phyloP scores from a whole-genome alignment of 2,888 invertebrate genomes.

The Aspidiotus rigidus region DNA sequence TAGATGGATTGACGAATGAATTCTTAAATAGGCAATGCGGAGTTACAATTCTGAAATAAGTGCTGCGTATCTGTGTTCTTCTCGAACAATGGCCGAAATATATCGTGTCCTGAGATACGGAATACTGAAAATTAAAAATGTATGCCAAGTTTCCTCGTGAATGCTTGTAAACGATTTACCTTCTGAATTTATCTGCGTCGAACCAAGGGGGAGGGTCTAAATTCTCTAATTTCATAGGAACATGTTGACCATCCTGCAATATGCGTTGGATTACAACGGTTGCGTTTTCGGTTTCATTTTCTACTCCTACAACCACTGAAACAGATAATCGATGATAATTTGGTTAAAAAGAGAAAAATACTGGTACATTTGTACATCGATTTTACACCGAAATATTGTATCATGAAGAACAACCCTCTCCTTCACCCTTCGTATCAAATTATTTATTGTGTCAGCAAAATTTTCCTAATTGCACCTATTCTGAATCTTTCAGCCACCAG shows the following conservation, averaged over 20 bases:
- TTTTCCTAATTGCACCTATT: not conserved
- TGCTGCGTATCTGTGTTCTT: too few species aligned
- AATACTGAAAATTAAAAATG: too few species aligned
- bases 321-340: not conserved
- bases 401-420: too few species aligned
- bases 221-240: conserved; percentile 35
- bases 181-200: conserved; percentile 55
- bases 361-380: not conserved
- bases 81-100: too few species aligned
- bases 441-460: not conserved
- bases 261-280: conserved; percentile 25
- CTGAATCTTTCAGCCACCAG: too few species aligned
- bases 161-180: conserved; percentile 44
- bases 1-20: too few species aligned
- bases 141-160: too few species aligned
- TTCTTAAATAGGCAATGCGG: too few species aligned
- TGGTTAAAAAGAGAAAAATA: not conserved
- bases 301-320: conserved; percentile 27
- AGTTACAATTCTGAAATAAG: too few species aligned
- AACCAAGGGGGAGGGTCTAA: conserved; percentile 52
- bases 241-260: conserved; percentile 34
- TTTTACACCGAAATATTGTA: too few species aligned
- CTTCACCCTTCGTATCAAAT: not conserved
- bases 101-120: too few species aligned
- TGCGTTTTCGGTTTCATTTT: conserved; percentile 11